phyloP scores from a whole-genome alignment of 2,888 invertebrate genomes.

The Zelleria hepariella region DNA sequence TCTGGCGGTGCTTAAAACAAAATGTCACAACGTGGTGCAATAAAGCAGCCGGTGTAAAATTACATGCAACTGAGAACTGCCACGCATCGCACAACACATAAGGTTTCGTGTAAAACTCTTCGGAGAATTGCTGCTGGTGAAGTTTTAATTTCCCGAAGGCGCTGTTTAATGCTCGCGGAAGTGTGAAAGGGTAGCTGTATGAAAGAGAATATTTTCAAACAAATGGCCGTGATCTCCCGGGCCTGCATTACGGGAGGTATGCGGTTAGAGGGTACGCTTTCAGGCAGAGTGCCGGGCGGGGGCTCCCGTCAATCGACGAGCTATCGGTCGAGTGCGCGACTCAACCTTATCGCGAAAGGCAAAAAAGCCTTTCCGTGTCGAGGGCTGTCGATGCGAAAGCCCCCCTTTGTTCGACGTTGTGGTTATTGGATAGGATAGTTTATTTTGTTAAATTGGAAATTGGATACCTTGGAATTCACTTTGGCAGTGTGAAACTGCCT shows the following conservation, averaged over 20 bases:
- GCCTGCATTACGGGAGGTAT: neutral
- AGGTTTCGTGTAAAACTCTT: conserved; percentile 2
- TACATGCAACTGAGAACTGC: conserved; percentile 17
- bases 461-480: neutral
- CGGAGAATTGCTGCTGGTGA: neutral
- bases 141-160: conserved; percentile 5
- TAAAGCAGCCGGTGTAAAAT: conserved; percentile 16
- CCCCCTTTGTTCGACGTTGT: conserved; percentile 40
- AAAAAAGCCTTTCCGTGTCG: conserved; percentile 68
- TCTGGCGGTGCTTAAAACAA: neutral
- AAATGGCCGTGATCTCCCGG: conserved; percentile 17
- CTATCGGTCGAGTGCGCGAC: conserved; percentile 20
- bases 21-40: neutral
- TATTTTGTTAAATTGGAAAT: conserved; percentile 10
- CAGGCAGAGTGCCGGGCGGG: neutral
- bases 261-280: neutral
- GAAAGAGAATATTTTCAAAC: conserved; percentile 35
- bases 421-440: conserved; percentile 4
- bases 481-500: conserved; percentile 13
- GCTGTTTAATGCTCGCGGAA: neutral
- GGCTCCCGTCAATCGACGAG: conserved; percentile 9
- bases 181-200: conserved; percentile 35
- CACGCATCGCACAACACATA: neutral
- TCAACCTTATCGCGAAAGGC: conserved; percentile 53
- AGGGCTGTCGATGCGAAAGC: conserved; percentile 55